Evolutionary conservation across 2,113 vertebrate species (phyloP).

Genomic region (Nerophis ophidion): DNA sequence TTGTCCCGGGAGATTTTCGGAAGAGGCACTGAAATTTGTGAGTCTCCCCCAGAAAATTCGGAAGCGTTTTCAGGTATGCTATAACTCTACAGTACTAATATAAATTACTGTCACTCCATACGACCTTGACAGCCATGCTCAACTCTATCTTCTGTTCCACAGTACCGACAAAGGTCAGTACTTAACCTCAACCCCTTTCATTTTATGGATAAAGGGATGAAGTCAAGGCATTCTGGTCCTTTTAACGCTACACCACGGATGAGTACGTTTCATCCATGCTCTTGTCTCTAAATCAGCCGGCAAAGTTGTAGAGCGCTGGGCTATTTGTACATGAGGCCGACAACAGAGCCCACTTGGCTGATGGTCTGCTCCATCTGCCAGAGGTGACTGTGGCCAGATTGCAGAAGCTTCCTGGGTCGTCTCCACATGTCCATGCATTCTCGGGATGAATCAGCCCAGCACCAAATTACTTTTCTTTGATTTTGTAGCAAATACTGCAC

Average conservation of each 20-base stretch:
- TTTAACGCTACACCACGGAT: constrained; percentile 46
- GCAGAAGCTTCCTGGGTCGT: constrained; percentile 45
- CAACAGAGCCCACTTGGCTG: constrained; percentile 46
- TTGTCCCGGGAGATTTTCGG: no score
- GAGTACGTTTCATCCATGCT: constrained; percentile 33
- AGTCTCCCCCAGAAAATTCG: no score
- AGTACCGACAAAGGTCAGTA: constrained; percentile 6
- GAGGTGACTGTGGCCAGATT: constrained; percentile 48
- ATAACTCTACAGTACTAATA: neutral
- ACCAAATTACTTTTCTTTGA: constrained; percentile 24
- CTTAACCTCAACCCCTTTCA: constrained; percentile 18
- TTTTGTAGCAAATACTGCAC: neutral
- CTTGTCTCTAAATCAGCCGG: constrained; percentile 44
- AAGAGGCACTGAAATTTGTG: no score
- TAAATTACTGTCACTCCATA: neutral
- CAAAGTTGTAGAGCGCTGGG: constrained; percentile 21
- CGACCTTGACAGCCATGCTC: constrained; percentile 2
- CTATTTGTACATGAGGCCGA: constrained; percentile 43
- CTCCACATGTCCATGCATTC: constrained; percentile 46
- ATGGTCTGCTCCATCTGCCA: constrained; percentile 46
- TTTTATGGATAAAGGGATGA: constrained; percentile 20
- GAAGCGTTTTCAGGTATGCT: no score
- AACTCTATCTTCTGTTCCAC: constrained; percentile 12
- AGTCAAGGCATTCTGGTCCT: constrained; percentile 36
- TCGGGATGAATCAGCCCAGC: constrained; percentile 37